Base-by-base conservation (phyloP, 2,888 invertebrate species). In the Iphiclides podalirius region DNA sequence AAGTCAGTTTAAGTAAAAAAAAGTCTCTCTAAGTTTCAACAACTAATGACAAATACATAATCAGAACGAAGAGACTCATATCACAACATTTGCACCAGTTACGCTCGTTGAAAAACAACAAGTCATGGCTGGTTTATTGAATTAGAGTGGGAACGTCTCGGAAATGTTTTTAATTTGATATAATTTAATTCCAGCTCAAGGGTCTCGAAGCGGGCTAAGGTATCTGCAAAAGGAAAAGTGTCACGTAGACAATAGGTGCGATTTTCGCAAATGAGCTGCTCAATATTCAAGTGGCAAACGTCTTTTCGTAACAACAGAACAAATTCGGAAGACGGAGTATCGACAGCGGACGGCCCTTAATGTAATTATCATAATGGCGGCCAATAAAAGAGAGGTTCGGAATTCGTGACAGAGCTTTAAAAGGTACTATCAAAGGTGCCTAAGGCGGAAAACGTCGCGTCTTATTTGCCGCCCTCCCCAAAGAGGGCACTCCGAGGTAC, bases 361-460 rank as follows among this genome's bases (percentile, higher is more conserved):
- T 77, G 79, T 79, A 86, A 88, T 87, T 87, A 86, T 83, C 84
- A 85, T 86, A 87, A 88, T 87, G 82, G 78, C 78, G 78, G 79
- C 83, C 85, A 85, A 86, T 87, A 86, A 86, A 87, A 84, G 84
- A 76, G 81, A 82, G 78, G 79, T 83, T 79, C 79, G 66, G 74
- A 80, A 82, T 83, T 85, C 82, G 81, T 81, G 82, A 83, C 82
- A 72, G 75, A 79, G 85, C 81, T 85, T 83, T 84, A 81, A 82
- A 84, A 83, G 83, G 80, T 83, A 81, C 80, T 80, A 83, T 84
- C 82, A 84, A 83, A 85, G 81, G 79, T 85, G 82, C 82, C 79
- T 71, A 68, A 78, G 82, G 85, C 85, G 81, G 81, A 81, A 85
- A 85, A 86, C 78, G 84, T 82, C 85, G 82, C 74, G 79, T 85